These are phyloP conservation scores for Aporophyla nigra DNA, from an alignment of 2,888 invertebrate species.

Conservation along the genomic window DNA sequence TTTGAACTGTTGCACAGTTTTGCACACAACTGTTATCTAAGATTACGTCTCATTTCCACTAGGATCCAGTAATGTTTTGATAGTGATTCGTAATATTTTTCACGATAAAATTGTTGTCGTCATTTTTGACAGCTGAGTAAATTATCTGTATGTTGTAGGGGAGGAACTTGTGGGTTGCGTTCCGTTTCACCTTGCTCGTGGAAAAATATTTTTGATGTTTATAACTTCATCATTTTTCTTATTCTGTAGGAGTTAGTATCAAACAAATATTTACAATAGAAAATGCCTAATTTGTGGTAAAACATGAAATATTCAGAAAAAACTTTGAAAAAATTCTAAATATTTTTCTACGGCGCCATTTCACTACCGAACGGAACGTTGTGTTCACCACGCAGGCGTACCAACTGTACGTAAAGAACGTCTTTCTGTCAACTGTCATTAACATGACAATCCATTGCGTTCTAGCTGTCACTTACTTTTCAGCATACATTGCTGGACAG, in stretches of 20 bases:
- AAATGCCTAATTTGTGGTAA: not conserved
- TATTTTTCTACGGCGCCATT: not conserved
- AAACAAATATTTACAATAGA: not conserved
- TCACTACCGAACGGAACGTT: slow-evolving; percentile 50
- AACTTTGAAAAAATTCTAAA: not conserved
- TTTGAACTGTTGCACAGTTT: slow-evolving; percentile 25
- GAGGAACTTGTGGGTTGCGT: slow-evolving; percentile 49
- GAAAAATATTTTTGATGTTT: not conserved
- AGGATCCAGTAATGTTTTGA: slow-evolving; percentile 51
- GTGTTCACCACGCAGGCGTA: slow-evolving; percentile 53
- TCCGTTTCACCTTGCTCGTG: slow-evolving; percentile 49
- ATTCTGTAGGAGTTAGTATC: not conserved
- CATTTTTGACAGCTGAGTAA: slow-evolving; percentile 70
- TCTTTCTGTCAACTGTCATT: slow-evolving; percentile 41
- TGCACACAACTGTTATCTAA: slow-evolving; percentile 52
- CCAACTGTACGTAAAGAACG: slow-evolving; percentile 57
- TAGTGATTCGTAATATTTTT: slow-evolving; percentile 61
- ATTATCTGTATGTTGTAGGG: slow-evolving; percentile 58
- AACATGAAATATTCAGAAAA: not conserved
- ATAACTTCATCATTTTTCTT: not conserved
- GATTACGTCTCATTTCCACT: slow-evolving; percentile 55
- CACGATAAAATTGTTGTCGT: slow-evolving; percentile 67
- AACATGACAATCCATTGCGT: slow-evolving; percentile 15
- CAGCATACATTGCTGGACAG: slow-evolving; percentile 18
- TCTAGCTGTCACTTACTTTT: slow-evolving; percentile 26